Conservation (phyloP, 2,113 vertebrate genomes). For the Anolis sagrei region DNA sequence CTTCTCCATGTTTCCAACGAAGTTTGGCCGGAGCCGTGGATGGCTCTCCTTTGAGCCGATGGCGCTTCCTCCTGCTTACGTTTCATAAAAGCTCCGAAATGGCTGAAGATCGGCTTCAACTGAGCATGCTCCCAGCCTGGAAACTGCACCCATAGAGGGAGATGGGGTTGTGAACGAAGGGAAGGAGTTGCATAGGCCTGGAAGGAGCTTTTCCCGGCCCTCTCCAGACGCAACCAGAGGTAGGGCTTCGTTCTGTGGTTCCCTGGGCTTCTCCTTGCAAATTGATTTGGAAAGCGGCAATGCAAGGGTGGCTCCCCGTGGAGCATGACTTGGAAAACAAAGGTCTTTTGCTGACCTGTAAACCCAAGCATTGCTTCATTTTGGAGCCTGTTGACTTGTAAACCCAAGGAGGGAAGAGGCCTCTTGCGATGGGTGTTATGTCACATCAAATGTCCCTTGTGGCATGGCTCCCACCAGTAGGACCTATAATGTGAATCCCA, state of each 20-base stretch:
- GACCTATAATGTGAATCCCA: slow-evolving; percentile 3
- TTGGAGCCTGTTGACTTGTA: slow-evolving; percentile 44
- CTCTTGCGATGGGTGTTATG: not conserved
- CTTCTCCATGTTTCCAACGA: slow-evolving; percentile 40
- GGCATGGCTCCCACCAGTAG: not conserved
- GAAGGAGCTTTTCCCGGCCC: slow-evolving; percentile 45
- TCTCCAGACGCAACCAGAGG: slow-evolving; percentile 56
- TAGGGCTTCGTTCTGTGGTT: no score
- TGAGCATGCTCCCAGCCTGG: slow-evolving; percentile 78
- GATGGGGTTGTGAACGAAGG: slow-evolving; percentile 75
- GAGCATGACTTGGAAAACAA: slow-evolving; percentile 3
- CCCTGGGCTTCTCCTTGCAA: no score
- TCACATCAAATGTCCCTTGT: not conserved
- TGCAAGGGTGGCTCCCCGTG: slow-evolving; percentile 49
- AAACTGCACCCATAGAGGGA: slow-evolving; percentile 76
- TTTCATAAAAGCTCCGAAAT: slow-evolving; percentile 78
- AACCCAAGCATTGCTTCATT: not conserved
- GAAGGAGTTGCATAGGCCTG: slow-evolving; percentile 65
- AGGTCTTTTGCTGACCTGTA: slow-evolving; percentile 51
- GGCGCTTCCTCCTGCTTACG: slow-evolving; percentile 76
- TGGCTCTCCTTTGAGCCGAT: slow-evolving; percentile 55
- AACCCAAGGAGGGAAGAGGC: slow-evolving; percentile 24
- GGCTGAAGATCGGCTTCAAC: slow-evolving; percentile 72
- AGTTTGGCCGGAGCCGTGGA: slow-evolving; percentile 39
- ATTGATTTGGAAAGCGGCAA: slow-evolving; percentile 54